These are phyloP conservation scores for Galleria mellonella DNA, from an alignment of 1,140 invertebrate genomes.

Conservation along the genomic window DNA sequence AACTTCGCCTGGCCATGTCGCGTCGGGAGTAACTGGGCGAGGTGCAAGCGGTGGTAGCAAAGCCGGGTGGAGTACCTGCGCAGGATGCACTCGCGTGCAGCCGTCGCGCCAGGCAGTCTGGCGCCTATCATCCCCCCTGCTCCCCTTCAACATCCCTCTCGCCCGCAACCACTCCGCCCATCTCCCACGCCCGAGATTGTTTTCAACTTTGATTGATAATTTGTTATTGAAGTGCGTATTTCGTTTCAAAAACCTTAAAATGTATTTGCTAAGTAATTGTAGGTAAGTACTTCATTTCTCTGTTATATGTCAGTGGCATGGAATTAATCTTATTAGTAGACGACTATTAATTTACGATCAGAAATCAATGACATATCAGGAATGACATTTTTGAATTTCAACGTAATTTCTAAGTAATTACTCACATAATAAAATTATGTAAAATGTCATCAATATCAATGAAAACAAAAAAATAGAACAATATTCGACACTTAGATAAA, in stretches of 20 bases:
- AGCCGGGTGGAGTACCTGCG: constrained; percentile 43
- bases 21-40: constrained; percentile 3
- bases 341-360: too few species aligned
- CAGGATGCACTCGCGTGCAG: constrained; percentile 58
- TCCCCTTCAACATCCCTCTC: constrained; percentile 10
- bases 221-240: constrained; percentile 62
- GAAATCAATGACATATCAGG: too few species aligned
- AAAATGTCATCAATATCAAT: too few species aligned
- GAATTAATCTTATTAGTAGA: too few species aligned
- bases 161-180: constrained; percentile 13
- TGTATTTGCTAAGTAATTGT: constrained; percentile 7
- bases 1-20: constrained; percentile 10
- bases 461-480: too few species aligned
- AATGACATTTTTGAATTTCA: too few species aligned
- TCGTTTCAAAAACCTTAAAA: constrained; percentile 45
- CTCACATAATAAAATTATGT: too few species aligned
- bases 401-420: too few species aligned
- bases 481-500: too few species aligned
- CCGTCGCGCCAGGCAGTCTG: constrained; percentile 60
- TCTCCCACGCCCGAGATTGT: constrained; percentile 46
- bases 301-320: too few species aligned
- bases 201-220: constrained; percentile 73
- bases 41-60: constrained; percentile 3
- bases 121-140: constrained; percentile 22
- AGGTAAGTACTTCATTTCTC: too few species aligned